Conservation (phyloP, 2,888 invertebrate species). For the Hirtodrosophila trivittata region DNA sequence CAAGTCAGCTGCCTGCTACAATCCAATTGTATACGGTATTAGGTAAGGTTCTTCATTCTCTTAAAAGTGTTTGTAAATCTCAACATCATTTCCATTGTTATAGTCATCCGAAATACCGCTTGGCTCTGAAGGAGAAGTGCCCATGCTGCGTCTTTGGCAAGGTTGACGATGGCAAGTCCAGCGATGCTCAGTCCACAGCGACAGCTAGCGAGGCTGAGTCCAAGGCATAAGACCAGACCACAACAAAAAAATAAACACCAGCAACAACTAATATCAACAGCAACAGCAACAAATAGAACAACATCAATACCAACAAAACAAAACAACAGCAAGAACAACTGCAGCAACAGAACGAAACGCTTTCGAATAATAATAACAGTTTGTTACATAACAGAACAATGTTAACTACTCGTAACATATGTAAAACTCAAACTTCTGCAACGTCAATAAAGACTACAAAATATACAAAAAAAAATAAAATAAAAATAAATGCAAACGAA, state of each 20-base stretch:
- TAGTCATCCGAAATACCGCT: constrained; percentile 87
- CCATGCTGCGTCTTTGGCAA: constrained; percentile 85
- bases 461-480: constrained; percentile 64
- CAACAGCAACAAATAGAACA: constrained; percentile 58
- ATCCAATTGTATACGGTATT: constrained; percentile 95
- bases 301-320: constrained; percentile 53
- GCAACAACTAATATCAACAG: constrained; percentile 54
- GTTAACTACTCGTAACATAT: constrained; percentile 48
- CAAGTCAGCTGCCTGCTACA: constrained; percentile 95
- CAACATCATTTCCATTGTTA: not conserved
- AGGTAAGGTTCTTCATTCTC: constrained; percentile 85
- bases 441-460: constrained; percentile 79
- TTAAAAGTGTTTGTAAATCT: not conserved
- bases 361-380: constrained; percentile 72
- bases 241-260: constrained; percentile 50
- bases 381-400: constrained; percentile 64
- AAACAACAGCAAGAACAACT: constrained; percentile 75
- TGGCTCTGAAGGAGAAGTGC: constrained; percentile 86
- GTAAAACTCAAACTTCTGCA: constrained; percentile 66
- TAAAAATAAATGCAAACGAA: constrained; percentile 78
- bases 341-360: constrained; percentile 81
- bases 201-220: constrained; percentile 82
- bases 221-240: constrained; percentile 80
- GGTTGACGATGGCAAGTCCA: constrained; percentile 81
- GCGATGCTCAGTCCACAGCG: constrained; percentile 82